Evolutionary conservation across 23 tunicate genomes (phyloP), one percentile per base, ranked within the genome.

Genomic region (Trididemnum clinides): DNA sequence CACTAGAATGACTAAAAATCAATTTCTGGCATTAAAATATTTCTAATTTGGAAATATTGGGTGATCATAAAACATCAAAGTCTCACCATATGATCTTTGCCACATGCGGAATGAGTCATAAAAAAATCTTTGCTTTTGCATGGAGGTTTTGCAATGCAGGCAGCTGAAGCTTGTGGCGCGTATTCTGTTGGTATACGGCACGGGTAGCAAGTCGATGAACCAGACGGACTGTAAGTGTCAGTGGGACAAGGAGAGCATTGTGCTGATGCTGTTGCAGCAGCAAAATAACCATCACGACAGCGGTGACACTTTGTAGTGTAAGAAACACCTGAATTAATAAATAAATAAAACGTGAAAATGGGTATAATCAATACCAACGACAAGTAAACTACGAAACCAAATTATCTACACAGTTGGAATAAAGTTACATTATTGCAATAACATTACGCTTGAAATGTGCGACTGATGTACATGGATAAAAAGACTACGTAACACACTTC

Each of bases 61-160:
- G n/a, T n/a, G n/a, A n/a, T n/a, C n/a, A n/a, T n/a, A n/a, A n/a
- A n/a, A n/a, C n/a, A n/a, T n/a, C n/a, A n/a, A n/a, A n/a, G n/a
- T n/a, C n/a, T 28, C 29, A 87, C 91, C 71, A 32, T 87, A 65
- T 82, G 82, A 0, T 89, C 80, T 12, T 50, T 71, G 34, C 82
- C 82, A 39, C 98, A 94, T 21, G 80, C 21, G 0, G 95, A 63
- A 38, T 88, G 94, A 1, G 91, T 86, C 20, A 75, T 88, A 77
- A 94, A 85, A 51, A 85, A 94, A 85, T 94, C 98, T 33, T 82
- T 81, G 29, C 73, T 76, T 28, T 33, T 69, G 75, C 98, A 94
- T 29, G 98, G 64, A 49, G 88, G 95, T 58, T 59, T 89, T 19
- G 72, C 50, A 22, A 74, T 28, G 71, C 98, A 94, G 27, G 51